These are phyloP conservation scores for Coreoperca whiteheadi DNA, from an alignment of 2,113 vertebrate species.

Conservation along the genomic window DNA sequence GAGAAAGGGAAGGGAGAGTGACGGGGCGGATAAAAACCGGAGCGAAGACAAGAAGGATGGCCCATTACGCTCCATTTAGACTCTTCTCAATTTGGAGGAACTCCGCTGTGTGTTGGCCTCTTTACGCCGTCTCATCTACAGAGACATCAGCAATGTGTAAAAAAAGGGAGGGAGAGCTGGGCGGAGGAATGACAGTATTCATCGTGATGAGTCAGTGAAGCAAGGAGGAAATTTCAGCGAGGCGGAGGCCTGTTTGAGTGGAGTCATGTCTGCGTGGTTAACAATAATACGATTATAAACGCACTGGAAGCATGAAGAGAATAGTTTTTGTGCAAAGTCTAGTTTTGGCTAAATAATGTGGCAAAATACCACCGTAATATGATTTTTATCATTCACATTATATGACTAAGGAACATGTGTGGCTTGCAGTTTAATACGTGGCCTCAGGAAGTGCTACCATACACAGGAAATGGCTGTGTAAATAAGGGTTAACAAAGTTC, in stretches of 20 bases:
- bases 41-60: slow-evolving; percentile 43
- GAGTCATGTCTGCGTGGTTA: slow-evolving; percentile 6
- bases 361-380: neutral
- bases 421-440: neutral
- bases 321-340: neutral
- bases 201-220: slow-evolving; percentile 48
- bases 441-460: neutral
- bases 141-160: slow-evolving; percentile 32
- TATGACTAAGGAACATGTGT: neutral
- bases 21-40: slow-evolving; percentile 52
- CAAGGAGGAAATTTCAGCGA: neutral
- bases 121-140: slow-evolving; percentile 60
- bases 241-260: slow-evolving; percentile 13
- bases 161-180: neutral
- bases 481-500: neutral
- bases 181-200: neutral
- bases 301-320: neutral
- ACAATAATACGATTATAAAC: neutral
- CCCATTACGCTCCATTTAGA: slow-evolving; percentile 77
- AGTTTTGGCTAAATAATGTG: neutral
- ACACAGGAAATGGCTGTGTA: neutral
- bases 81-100: slow-evolving; percentile 70
- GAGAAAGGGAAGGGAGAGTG: slow-evolving; percentile 14
- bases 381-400: neutral
- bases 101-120: slow-evolving; percentile 77